These are phyloP conservation scores for Spondyliosoma cantharus DNA, from an alignment of 2,797 vertebrate genomes.

Conservation along the genomic window DNA sequence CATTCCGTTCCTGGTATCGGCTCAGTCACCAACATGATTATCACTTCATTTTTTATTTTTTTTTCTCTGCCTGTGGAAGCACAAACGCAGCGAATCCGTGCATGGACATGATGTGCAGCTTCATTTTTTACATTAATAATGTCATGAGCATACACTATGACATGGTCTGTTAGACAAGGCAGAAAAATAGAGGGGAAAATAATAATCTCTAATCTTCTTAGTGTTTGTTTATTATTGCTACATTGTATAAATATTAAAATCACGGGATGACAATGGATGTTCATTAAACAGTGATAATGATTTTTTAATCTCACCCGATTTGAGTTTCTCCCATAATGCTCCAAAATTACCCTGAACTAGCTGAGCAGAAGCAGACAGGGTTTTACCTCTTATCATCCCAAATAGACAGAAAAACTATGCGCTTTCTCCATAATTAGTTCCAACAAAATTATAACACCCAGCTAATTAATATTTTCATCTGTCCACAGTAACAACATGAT, in stretches of 20 bases:
- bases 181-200: constrained; percentile 56
- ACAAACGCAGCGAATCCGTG: constrained; percentile 19
- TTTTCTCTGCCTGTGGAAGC: constrained; percentile 27
- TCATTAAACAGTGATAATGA: constrained; percentile 83
- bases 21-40: constrained; percentile 33
- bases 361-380: constrained; percentile 69
- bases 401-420: constrained; percentile 69
- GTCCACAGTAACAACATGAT: constrained; percentile 69
- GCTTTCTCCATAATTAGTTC: constrained; percentile 79
- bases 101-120: constrained; percentile 40
- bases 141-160: constrained; percentile 32
- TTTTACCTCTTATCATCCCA: constrained; percentile 78
- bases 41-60: constrained; percentile 16
- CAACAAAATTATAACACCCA: constrained; percentile 72
- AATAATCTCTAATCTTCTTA: constrained; percentile 77
- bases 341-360: constrained; percentile 75
- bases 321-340: constrained; percentile 75
- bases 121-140: constrained; percentile 51
- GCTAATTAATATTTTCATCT: constrained; percentile 81
- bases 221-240: constrained; percentile 71
- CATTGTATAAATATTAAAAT: constrained; percentile 78
- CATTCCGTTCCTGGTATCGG: constrained; percentile 21
- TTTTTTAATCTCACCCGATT: constrained; percentile 83
- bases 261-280: constrained; percentile 73
- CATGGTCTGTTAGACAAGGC: constrained; percentile 42